These are phyloP conservation scores for Zaprionus tsacasi DNA, from an alignment of 1,140 invertebrate genomes.

Conservation along the genomic window DNA sequence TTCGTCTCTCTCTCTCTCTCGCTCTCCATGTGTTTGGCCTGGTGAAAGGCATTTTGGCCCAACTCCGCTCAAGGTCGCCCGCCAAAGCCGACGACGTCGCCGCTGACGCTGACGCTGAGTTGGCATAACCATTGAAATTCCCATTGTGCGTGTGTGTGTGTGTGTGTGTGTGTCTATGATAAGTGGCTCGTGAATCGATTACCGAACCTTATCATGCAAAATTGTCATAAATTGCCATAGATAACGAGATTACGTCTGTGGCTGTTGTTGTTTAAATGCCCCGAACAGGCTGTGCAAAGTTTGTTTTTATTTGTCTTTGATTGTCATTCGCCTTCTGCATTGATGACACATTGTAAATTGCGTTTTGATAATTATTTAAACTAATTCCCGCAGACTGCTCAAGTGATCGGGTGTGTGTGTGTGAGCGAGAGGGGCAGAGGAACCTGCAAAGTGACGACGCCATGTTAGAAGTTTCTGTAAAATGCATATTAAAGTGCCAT, in stretches of 20 bases:
- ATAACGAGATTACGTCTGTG: slow-evolving; percentile 17
- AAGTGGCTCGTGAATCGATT: slow-evolving; percentile 40
- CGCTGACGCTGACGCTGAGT: background rate
- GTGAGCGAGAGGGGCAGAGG: background rate
- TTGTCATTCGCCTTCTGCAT: background rate
- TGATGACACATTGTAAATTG: slow-evolving; percentile 36
- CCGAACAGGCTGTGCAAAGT: background rate
- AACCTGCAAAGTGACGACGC: background rate
- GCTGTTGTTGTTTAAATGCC: slow-evolving; percentile 8
- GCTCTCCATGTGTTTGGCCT: background rate
- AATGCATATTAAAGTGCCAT: slow-evolving; percentile 22
- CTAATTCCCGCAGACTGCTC: background rate
- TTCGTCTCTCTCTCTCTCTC: too few relatives aligned
- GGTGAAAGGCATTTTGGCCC: slow-evolving; percentile 26
- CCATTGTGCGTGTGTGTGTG: background rate
- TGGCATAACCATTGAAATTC: slow-evolving; percentile 20
- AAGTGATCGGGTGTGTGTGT: too few relatives aligned
- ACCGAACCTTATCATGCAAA: slow-evolving; percentile 37
- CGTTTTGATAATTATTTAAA: slow-evolving; percentile 27
- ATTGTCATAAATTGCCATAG: slow-evolving; percentile 34
- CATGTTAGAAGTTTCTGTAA: slow-evolving; percentile 12
- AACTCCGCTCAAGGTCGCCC: slow-evolving; percentile 24
- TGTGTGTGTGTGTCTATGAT: slow-evolving; percentile 8
- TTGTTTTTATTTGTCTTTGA: slow-evolving; percentile 14
- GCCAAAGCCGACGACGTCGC: too few relatives aligned